Evolutionary conservation across 2,113 vertebrate genomes (phyloP).

Genomic region (Sinocyclocheilus anophthalmus): DNA sequence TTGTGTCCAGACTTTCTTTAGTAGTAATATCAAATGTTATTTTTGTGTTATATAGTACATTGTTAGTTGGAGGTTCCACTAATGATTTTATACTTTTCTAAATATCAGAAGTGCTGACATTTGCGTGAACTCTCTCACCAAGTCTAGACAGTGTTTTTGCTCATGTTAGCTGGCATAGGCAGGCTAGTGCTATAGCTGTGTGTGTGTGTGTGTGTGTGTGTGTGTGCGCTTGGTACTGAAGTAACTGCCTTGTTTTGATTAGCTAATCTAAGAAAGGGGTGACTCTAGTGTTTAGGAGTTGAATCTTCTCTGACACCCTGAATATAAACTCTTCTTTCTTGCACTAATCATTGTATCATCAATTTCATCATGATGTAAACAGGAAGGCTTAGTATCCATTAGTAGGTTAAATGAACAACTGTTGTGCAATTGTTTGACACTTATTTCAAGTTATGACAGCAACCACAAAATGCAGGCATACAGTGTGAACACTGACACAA

Average conservation of each 20-base stretch:
- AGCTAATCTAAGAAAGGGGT: not conserved
- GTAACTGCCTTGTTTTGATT: constrained; percentile 36
- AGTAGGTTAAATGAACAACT: not conserved
- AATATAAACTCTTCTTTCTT: not conserved
- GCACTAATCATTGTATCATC: not conserved
- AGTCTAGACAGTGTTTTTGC: constrained; percentile 23
- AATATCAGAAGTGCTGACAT: not conserved
- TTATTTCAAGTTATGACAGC: not conserved
- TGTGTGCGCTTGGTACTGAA: constrained; percentile 13
- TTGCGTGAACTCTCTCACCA: constrained; percentile 39
- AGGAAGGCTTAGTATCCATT: not conserved
- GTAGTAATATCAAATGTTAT: not conserved
- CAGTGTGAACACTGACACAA: not conserved
- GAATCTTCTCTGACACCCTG: not conserved
- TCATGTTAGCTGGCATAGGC: constrained; percentile 4
- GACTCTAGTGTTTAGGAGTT: not conserved
- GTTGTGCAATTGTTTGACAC: not conserved
- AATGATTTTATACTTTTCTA: not conserved
- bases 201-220: constrained; percentile 32
- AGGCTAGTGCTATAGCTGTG: constrained; percentile 7
- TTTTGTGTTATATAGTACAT: not conserved
- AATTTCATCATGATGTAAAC: not conserved
- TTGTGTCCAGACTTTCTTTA: not conserved
- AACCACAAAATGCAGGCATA: not conserved
- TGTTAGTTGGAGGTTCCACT: not conserved